Evolutionary conservation across 2,113 vertebrate genomes (phyloP), one percentile per base, ranked within the genome.

Genomic region (Odontesthes bonariensis): DNA sequence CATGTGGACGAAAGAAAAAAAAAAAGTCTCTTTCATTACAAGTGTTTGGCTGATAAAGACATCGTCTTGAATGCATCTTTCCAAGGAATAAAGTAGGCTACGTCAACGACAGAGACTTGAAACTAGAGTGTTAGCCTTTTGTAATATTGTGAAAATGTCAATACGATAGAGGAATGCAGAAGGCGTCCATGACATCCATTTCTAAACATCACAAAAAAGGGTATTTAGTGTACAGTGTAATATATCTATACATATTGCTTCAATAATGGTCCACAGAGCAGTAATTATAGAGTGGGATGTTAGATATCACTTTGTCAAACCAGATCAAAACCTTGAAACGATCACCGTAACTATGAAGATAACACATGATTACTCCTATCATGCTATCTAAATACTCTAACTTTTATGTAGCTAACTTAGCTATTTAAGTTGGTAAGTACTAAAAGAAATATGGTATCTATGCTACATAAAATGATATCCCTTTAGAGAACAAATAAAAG

Each of bases 41-140:
- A 33, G 33, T 64, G 33, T 93, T 91, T 91, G 92, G 91, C 86
- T 75, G 59, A 86, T 71, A 60, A 55, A 57, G 55, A 71, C 57
- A 56, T 69, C 71, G 78, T 49, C 55, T 71, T 78, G 4, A 51
- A 60, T 59, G 44, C 8, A 49, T 57, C 8, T 38, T 64, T 47
- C 19, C 52, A 38, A 47, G 53, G 17, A 66, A 66, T 63, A 83
- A 62, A 60, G 62, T 65, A 62, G 35, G 27, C 62, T 20, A 57
- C 20, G 16, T 68, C n/a, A 73, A 72, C 8, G 57, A 47, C 27
- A 72, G 52, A 67, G 35, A 67, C 33, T 40, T 52, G 11, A 73
- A 63, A 59, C 59, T 40, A 51, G 33, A 4, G 19, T 31, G 8
- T 77, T 42, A 76, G 62, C 14, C 67, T 70, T 78, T 47, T 69